Conservation (phyloP, 2,888 invertebrate genomes). For the Drosophila planitibia region DNA sequence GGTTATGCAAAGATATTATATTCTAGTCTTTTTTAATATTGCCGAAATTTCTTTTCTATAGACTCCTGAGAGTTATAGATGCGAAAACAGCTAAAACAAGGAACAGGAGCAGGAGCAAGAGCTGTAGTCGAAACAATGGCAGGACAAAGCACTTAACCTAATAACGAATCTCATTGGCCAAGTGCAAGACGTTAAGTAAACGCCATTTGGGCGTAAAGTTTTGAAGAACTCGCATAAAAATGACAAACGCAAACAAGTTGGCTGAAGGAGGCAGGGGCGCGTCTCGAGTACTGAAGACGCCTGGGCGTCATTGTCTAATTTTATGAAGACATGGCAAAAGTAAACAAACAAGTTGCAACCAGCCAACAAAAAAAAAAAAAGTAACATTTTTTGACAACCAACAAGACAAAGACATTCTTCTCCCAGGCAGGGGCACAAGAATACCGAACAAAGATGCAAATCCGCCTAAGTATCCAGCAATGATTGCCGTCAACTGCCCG, state of each 20-base stretch:
- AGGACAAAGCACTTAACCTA: conserved; percentile 75
- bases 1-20: neutral
- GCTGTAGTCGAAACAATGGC: conserved; percentile 15
- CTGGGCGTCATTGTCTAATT: conserved; percentile 61
- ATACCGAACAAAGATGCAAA: conserved; percentile 75
- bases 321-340: conserved; percentile 69
- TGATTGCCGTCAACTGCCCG: conserved; percentile 69
- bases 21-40: neutral
- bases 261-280: neutral
- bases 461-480: conserved; percentile 82
- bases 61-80: conserved; percentile 1
- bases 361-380: conserved; percentile 32
- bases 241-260: conserved; percentile 61
- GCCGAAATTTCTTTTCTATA: neutral
- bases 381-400: conserved; percentile 52
- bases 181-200: conserved; percentile 74
- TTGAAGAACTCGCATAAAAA: conserved; percentile 79
- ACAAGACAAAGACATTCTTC: conserved; percentile 43
- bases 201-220: conserved; percentile 72
- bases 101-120: neutral
- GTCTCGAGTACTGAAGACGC: conserved; percentile 1
- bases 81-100: conserved; percentile 10
- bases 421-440: conserved; percentile 11
- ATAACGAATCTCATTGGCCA: conserved; percentile 57
- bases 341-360: conserved; percentile 52